phyloP scores from a whole-genome alignment of 2,888 invertebrate genomes.

The Napeogenes sylphis region DNA sequence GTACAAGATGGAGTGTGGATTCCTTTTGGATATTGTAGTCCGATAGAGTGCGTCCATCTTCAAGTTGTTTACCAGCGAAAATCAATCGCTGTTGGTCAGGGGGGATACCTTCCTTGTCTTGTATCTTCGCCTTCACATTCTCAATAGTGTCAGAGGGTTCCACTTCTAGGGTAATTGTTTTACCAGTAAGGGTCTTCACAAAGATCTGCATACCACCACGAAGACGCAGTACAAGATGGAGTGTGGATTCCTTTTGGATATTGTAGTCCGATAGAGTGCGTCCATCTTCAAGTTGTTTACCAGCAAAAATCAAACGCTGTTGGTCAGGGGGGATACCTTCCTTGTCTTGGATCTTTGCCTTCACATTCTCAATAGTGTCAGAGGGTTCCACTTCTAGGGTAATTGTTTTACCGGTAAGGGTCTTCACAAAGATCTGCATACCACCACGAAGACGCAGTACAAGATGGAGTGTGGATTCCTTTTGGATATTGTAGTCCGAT shows the following conservation, averaged over 20 bases:
- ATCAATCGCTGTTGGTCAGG: constrained; percentile 74
- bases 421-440: constrained; percentile 41
- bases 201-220: constrained; percentile 56
- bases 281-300: constrained; percentile 53
- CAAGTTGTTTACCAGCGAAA: constrained; percentile 65
- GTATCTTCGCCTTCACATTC: constrained; percentile 64
- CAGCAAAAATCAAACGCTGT: constrained; percentile 44
- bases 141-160: constrained; percentile 63
- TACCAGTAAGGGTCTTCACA: constrained; percentile 47
- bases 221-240: constrained; percentile 45
- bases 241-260: constrained; percentile 51
- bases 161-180: constrained; percentile 46
- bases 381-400: constrained; percentile 44
- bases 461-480: constrained; percentile 59
- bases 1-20: constrained; percentile 44
- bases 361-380: constrained; percentile 53
- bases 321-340: constrained; percentile 49
- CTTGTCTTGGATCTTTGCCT: constrained; percentile 36
- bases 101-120: constrained; percentile 73
- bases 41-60: constrained; percentile 49
- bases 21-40: constrained; percentile 54
- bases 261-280: constrained; percentile 48
- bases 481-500: constrained; percentile 63
- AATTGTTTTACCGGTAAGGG: constrained; percentile 52
- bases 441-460: constrained; percentile 59